Base-by-base conservation (phyloP, 1,140 invertebrate species). In the Drosophila nebulosa region DNA sequence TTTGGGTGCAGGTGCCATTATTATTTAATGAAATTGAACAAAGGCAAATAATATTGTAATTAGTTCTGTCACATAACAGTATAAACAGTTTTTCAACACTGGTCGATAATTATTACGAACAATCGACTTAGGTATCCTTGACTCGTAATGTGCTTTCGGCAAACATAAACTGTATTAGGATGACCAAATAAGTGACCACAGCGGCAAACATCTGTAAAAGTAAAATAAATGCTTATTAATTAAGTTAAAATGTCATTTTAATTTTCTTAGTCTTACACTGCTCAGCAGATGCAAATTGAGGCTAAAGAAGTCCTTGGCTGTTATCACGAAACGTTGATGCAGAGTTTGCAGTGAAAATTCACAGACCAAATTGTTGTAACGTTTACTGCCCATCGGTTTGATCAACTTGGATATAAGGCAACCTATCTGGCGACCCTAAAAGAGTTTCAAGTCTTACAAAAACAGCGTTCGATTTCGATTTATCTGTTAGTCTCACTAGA, bases 101-200 rank as follows among this genome's bases (percentile, higher is more conserved):
- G 39, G 2, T 1, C 2, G 14, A 42, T 16, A 16, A 42, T 6
- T 18, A 42, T 14, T 7, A 18, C 39, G 6, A 18, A 6, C 39
- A 42, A 12, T 30, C 24, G 10, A 12, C n/a, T 14, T n/a, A 14
- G 9, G 24, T 57, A 16, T 26, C 27, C 4, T 35, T 16, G 4
- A 18, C 30, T 10, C 22, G 39, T 0, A 69, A 46, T 3, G 57
- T 68, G 18, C 77, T 81, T 42, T 91, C 90, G 9, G 79, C 76
- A 22, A 91, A 84, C 90, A 91, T 91, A 36, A 91, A 91, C 27
- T 91, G 90, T 35, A 91, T 84, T n/a, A 91, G 70, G 2, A 91
- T 91, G 30, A 91, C 90, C 22, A 91, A 61, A 22, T 91, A 91
- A 5, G 90, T 91, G 7, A 91, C 80, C 50, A 90, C 79, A 21